phyloP scores from a whole-genome alignment of 2,888 invertebrate genomes.

The Ectropis crepuscularia region DNA sequence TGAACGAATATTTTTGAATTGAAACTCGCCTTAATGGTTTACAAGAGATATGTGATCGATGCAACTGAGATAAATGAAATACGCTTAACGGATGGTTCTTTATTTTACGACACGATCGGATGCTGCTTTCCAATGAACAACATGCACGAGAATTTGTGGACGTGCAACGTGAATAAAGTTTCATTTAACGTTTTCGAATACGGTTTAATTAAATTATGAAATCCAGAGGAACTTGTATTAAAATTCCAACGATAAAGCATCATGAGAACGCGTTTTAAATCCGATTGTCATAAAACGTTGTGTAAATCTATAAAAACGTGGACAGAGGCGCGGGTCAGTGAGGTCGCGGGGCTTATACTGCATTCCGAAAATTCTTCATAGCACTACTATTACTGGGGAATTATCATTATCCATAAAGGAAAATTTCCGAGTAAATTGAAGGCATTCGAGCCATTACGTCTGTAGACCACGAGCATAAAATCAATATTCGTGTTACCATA shows the following conservation, averaged over 20 bases:
- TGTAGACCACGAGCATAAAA: slow-evolving; percentile 29
- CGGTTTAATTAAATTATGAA: slow-evolving; percentile 33
- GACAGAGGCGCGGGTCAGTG: slow-evolving; percentile 41
- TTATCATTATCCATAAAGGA: slow-evolving; percentile 41
- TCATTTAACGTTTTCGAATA: slow-evolving; percentile 22
- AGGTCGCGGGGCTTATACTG: slow-evolving; percentile 38
- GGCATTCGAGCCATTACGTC: slow-evolving; percentile 26
- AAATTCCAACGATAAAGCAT: slow-evolving; percentile 37
- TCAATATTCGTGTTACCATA: slow-evolving; percentile 36
- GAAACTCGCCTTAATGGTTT: slow-evolving; percentile 30
- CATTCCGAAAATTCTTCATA: slow-evolving; percentile 43
- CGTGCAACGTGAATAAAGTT: slow-evolving; percentile 26
- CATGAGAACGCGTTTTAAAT: slow-evolving; percentile 38
- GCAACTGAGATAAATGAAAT: slow-evolving; percentile 37
- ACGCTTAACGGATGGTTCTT: slow-evolving; percentile 31
- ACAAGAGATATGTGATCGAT: slow-evolving; percentile 42
- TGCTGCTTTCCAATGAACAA: slow-evolving; percentile 33
- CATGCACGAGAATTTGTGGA: slow-evolving; percentile 30
- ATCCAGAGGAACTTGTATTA: slow-evolving; percentile 31
- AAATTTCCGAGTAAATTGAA: slow-evolving; percentile 36
- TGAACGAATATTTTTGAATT: slow-evolving; percentile 38
- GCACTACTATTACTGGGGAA: slow-evolving; percentile 43
- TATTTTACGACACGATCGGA: slow-evolving; percentile 33
- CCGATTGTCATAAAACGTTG: slow-evolving; percentile 43
- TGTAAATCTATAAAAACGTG: slow-evolving; percentile 47